These are phyloP conservation scores for Triops cancriformis DNA, from an alignment of 1,140 invertebrate genomes.

Conservation along the genomic window DNA sequence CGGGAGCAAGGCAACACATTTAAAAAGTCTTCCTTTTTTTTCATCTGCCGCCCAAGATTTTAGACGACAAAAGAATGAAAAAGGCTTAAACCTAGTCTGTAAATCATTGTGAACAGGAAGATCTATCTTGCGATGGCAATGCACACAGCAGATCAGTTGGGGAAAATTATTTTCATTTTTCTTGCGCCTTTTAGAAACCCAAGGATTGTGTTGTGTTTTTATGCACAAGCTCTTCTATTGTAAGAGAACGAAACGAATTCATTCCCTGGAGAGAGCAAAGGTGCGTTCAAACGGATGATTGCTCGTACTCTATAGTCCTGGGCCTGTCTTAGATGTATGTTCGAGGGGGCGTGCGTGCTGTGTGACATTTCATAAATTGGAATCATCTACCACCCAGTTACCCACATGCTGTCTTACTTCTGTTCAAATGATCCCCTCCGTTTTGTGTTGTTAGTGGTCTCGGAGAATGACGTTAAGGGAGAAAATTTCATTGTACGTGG, in stretches of 20 bases:
- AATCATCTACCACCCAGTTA: background rate
- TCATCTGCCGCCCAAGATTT: background rate
- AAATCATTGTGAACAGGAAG: background rate
- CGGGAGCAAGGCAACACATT: background rate
- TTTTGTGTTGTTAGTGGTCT: background rate
- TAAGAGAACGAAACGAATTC: background rate
- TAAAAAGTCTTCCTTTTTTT: background rate
- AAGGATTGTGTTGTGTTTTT: background rate
- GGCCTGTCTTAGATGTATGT: background rate
- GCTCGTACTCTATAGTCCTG: background rate
- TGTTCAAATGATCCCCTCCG: background rate
- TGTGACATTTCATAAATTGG: constrained; percentile 14
- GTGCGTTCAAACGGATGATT: constrained; percentile 3
- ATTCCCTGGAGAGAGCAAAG: constrained; percentile 3
- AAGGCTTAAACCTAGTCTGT: background rate
- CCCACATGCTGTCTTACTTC: background rate
- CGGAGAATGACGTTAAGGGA: background rate
- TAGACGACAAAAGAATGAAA: background rate
- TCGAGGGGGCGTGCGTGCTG: background rate
- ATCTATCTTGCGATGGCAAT: background rate
- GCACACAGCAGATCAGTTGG: background rate
- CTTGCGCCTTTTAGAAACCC: background rate
- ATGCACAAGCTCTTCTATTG: background rate
- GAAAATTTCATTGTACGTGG: too few species aligned
- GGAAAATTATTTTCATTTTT: background rate